Evolutionary conservation across 2,888 invertebrate genomes (phyloP), one percentile per base, ranked within the genome.

Genomic region (Lithophane semibrunnea): DNA sequence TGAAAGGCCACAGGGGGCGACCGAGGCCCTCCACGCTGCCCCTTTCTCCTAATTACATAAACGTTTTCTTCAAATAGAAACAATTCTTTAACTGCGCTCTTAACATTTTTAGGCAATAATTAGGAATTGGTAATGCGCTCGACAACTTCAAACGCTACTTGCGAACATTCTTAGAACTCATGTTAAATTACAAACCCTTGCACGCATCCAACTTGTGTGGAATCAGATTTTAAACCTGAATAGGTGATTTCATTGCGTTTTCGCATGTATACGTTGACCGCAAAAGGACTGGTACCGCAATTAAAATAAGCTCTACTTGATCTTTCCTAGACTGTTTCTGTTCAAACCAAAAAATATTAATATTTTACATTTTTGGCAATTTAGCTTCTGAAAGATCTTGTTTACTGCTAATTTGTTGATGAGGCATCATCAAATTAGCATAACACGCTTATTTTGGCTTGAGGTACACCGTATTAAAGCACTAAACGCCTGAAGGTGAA

Each of bases 1-100:
- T 94, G 92, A 95, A 95, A 95, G 93, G 95, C 94, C 95, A 92
- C 94, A 88, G 91, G 94, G 94, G 94, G 93, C 89, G 91, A 90
- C 90, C 89, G 90, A 88, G 86, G 86, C 84, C 90, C 88, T 90
- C 87, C 86, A 86, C 89, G 79, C 91, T 92, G 91, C 90, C 92
- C 91, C 89, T 88, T 91, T 90, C 89, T 88, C 86, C 88, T 93
- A 92, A 94, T 94, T 94, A 91, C 91, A 85, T 92, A 91, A 92
- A 90, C 89, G 89, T 89, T 88, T 91, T 89, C 86, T 89, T 89
- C 84, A 87, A 91, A 89, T 89, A 88, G 83, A 88, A 87, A 86
- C 85, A 77, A 88, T 87, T 87, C 80, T 81, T 79, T 70, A 88
- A 86, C 83, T 86, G 77, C 77, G 77, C 61, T 81, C 77, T 73